Conservation (phyloP, 2,888 invertebrate genomes). For the Sclerodermus sp. region DNA sequence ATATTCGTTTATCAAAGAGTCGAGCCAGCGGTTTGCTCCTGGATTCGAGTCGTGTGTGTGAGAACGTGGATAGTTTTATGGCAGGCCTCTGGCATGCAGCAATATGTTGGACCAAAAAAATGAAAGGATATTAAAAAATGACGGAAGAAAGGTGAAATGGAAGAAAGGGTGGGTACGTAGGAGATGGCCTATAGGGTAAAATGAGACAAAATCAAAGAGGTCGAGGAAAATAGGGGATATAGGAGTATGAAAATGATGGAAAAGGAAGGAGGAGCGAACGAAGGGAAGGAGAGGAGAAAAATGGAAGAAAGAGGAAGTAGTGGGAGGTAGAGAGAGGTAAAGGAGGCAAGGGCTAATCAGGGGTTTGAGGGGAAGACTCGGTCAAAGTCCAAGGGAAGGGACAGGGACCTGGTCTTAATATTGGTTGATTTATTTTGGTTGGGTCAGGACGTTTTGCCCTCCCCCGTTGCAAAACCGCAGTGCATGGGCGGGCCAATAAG, state of each 20-base stretch:
- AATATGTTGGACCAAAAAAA: conserved; percentile 42
- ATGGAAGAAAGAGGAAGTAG: too few species aligned
- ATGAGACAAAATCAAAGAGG: too few species aligned
- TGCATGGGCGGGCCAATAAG: conserved; percentile 56
- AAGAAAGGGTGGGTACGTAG: not conserved
- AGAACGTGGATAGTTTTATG: conserved; percentile 44
- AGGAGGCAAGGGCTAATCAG: too few species aligned
- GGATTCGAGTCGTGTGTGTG: conserved; percentile 32
- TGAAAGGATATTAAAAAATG: not conserved
- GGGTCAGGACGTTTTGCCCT: conserved; percentile 50
- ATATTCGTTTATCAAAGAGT: conserved; percentile 33
- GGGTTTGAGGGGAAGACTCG: not conserved
- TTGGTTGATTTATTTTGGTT: conserved; percentile 55
- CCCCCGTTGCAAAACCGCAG: conserved; percentile 36
- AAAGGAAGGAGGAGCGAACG: conserved; percentile 1
- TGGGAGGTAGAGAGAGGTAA: too few species aligned
- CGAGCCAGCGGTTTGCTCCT: conserved; percentile 28
- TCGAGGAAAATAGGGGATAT: not conserved
- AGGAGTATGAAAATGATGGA: not conserved
- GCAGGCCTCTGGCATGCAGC: conserved; percentile 42
- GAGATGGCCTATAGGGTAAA: not conserved
- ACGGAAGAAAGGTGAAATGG: not conserved
- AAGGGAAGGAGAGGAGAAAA: not conserved
- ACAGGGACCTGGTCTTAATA: conserved; percentile 50
- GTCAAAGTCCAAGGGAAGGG: conserved; percentile 18